Conservation (phyloP, 2,797 vertebrate genomes). For the Danio aesculapii region DNA sequence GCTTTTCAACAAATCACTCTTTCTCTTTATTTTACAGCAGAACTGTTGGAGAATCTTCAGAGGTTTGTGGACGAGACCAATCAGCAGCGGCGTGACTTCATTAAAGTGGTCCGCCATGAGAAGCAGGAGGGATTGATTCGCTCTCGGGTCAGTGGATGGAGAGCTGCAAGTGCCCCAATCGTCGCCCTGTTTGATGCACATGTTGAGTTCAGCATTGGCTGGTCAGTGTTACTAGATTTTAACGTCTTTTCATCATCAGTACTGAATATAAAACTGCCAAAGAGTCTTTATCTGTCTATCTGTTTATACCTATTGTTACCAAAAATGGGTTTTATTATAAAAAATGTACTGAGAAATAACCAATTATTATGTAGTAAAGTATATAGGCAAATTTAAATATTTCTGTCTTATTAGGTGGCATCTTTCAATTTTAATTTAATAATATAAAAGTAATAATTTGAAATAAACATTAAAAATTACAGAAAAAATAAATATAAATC, state of each 20-base stretch:
- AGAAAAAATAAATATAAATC: too few relatives aligned
- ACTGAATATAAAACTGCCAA: neutral
- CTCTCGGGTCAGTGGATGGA: constrained; percentile 95
- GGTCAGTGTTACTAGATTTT: constrained; percentile 77
- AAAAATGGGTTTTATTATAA: too few relatives aligned
- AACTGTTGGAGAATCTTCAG: constrained; percentile 91
- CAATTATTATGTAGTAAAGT: too few relatives aligned
- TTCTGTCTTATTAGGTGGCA: too few relatives aligned
- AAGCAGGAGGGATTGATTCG: constrained; percentile 96
- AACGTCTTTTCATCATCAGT: neutral
- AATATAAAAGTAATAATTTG: too few relatives aligned
- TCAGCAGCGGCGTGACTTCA: constrained; percentile 86
- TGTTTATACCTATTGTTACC: too few relatives aligned
- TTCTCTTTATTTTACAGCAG: constrained; percentile 76
- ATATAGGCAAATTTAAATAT: too few relatives aligned
- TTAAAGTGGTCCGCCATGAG: constrained; percentile 91
- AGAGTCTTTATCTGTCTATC: neutral
- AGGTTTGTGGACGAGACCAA: constrained; percentile 91
- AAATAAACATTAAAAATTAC: too few relatives aligned
- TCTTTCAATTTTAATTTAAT: too few relatives aligned
- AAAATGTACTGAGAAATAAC: too few relatives aligned
- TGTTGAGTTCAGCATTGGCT: constrained; percentile 94
- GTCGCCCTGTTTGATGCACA: constrained; percentile 98
- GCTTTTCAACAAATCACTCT: neutral
- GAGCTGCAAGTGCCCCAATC: constrained; percentile 89